Base-by-base conservation (phyloP, 2,888 invertebrate genomes). In the Amiota minor region DNA sequence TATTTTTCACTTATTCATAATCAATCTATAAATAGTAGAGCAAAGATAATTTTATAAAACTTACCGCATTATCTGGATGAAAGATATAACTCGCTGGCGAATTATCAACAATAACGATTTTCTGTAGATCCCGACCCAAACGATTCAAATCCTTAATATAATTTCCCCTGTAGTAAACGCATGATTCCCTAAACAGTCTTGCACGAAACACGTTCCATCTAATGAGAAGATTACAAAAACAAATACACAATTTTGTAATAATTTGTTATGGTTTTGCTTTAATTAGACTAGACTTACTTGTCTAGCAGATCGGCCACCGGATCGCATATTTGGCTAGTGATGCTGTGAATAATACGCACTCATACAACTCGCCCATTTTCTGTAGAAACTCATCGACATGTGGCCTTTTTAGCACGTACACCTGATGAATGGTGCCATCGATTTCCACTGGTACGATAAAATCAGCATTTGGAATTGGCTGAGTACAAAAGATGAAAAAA, bases 381-480 rank as follows among this genome's bases (percentile, higher is more conserved):
- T 97, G 95, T 78, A 99, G 93, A 91, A 99, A 99, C 90, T 98
- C 98, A 91, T 99, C 99, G 71, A 99, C 99, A 91, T 98, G 97
- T 90, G 99, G 99, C 92, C 99, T 93, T 92, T 99, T 99, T 90
- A 99, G 92, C 78, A 99, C 99, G 91, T 99, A 99, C 86, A 96
- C 96, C 91, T 99, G 99, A 91, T 99, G 99, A 77, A 98, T 95
- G 69, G 97, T 97, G 81, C 99, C 99, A 91, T 99, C 99, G 87
- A 99, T 99, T 91, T 99, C 99, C 76, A 99, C 99, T 77, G 99
- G 99, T 88, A 99, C 99, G 88, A 99, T 96, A 92, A 99, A 99
- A 92, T 99, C 99, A 81, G 99, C 99, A 92, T 99, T 99, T 92
- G 96, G 97, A 91, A 99, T 98, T 80, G 99, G 99, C 97, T 99